phyloP scores from a whole-genome alignment of 2,797 vertebrate species.

The Buphagus erythrorhynchus region DNA sequence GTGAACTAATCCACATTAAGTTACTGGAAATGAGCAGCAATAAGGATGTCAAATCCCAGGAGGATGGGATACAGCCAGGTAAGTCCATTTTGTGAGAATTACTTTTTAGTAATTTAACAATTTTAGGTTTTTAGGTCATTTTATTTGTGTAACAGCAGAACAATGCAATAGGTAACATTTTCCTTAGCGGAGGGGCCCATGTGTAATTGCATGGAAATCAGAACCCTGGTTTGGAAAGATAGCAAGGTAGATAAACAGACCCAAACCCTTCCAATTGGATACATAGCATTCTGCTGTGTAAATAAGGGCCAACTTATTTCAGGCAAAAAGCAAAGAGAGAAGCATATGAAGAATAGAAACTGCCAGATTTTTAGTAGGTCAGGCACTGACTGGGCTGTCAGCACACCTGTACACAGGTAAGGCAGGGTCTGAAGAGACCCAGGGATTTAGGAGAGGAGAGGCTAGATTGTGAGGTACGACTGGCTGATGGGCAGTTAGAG shows the following conservation, averaged over 20 bases:
- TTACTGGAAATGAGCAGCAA: conserved; percentile 3
- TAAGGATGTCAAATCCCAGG: not conserved
- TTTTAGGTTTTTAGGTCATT: not conserved
- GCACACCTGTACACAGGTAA: not conserved
- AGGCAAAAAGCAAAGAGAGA: not conserved
- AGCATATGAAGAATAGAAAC: not conserved
- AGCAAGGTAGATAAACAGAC: not conserved
- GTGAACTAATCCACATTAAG: conserved; percentile 31
- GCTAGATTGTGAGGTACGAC: not conserved
- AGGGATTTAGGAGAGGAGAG: not conserved
- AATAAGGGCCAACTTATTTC: not conserved
- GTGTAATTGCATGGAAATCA: not conserved
- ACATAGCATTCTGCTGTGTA: not conserved
- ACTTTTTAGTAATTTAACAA: not conserved
- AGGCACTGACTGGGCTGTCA: not conserved
- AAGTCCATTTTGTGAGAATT: conserved; percentile 5
- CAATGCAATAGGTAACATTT: not conserved
- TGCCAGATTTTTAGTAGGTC: not conserved
- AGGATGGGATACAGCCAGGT: not conserved
- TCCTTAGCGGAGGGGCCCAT: not conserved
- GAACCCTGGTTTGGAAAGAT: not conserved
- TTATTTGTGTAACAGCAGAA: not conserved
- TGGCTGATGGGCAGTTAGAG: not conserved
- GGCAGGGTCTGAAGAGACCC: not conserved
- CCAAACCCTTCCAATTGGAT: not conserved